Conservation (phyloP, 1,140 invertebrate genomes). For the Reticulitermes speratus region DNA sequence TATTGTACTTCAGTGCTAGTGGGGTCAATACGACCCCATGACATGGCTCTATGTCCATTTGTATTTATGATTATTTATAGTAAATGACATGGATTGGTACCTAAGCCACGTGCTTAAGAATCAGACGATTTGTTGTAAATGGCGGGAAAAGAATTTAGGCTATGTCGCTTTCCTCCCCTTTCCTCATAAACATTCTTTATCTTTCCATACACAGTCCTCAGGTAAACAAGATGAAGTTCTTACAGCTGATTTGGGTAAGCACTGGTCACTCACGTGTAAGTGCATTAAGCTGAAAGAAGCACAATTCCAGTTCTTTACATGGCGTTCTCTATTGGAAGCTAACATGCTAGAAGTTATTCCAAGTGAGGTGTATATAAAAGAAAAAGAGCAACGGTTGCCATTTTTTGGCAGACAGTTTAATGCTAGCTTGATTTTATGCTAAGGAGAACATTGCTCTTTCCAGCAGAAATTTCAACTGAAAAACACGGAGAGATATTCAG, state of each 20-base stretch:
- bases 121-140: too few species aligned
- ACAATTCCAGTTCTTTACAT: background rate
- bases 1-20: too few species aligned
- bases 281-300: background rate
- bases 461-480: background rate
- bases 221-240: conserved; percentile 12
- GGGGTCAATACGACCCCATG: too few species aligned
- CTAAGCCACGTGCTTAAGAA: background rate
- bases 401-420: background rate
- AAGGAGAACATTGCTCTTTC: background rate
- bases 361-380: background rate
- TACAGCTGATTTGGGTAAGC: background rate
- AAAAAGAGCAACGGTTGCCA: background rate
- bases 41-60: too few species aligned
- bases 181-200: background rate
- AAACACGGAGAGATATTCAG: background rate
- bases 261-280: background rate
- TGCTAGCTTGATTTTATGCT: too few species aligned
- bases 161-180: background rate
- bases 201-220: background rate
- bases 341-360: background rate
- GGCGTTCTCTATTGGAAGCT: background rate
- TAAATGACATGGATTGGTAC: too few species aligned
- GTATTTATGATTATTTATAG: too few species aligned
- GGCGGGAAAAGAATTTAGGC: background rate